Percentiles rank a stretch among this genome's conserved stretches.
These are phyloP conservation scores for Yasuhikotakia modesta DNA, from an alignment of 2,797 vertebrate species.

Conservation along the genomic window DNA sequence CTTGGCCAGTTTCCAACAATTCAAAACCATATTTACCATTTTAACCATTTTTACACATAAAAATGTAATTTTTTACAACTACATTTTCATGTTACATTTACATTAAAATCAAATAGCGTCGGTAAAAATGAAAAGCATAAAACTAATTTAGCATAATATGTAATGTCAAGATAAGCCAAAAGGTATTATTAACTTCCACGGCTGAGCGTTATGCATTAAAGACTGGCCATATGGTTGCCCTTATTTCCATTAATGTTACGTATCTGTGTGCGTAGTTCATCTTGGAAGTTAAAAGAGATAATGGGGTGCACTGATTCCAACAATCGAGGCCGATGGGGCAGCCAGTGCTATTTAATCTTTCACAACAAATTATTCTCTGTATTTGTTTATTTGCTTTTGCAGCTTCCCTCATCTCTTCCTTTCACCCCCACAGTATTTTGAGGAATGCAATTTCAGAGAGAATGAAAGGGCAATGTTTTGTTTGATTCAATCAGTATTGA, in stretches of 20 bases:
- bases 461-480: conserved; percentile 64
- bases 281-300: conserved; percentile 43
- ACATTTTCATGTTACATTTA: background rate
- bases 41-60: background rate
- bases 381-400: conserved; percentile 68
- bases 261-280: background rate
- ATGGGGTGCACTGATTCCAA: conserved; percentile 55
- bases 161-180: conserved; percentile 37
- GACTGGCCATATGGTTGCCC: conserved; percentile 17
- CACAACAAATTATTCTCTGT: conserved; percentile 66
- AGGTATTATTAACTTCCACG: conserved; percentile 14
- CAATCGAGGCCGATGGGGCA: conserved; percentile 40
- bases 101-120: conserved; percentile 17
- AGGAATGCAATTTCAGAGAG: conserved; percentile 58
- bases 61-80: background rate
- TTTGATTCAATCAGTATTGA: conserved; percentile 72
- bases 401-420: conserved; percentile 24
- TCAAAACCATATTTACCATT: background rate
- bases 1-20: background rate
- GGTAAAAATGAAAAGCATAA: background rate
- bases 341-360: conserved; percentile 59
- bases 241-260: conserved; percentile 22
- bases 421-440: conserved; percentile 59
- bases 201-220: conserved; percentile 10
- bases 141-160: conserved; percentile 14